Evolutionary conservation across 2,888 invertebrate genomes (phyloP), one percentile per base, ranked within the genome.

Genomic region (Bembecia ichneumoniformis): DNA sequence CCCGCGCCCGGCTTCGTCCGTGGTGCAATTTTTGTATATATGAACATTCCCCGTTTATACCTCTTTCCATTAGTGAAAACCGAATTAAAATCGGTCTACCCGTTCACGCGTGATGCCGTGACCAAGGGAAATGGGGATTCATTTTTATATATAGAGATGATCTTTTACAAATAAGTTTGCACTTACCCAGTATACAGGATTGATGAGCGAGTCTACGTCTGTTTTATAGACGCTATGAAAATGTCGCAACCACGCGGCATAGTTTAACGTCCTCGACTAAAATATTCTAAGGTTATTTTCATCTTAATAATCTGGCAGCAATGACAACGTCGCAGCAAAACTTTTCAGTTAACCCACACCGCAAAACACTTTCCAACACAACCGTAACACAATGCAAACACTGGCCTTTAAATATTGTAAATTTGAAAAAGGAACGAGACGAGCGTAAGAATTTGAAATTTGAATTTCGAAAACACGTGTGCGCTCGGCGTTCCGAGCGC

Each of bases 221-320:
- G 14, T 5, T 13, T 40, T 40, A 40, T 40, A 40, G 40, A 35
- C 10, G n/a, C 36, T n/a, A 47, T 35, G 36, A 28, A 14, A 20
- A 40, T 48, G 44, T n/a, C 45, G 35, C 7, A 49, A 46, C 20
- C 46, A 40, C 40, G 49, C 56, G 52, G 49, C 58, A 60, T 57
- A 61, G 58, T 58, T 55, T 49, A 49, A 54, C 60, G 69, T 62
- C 69, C 68, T 63, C 68, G 69, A 63, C 66, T 55, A 66, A 71
- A 72, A 72, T 70, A 71, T 66, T 62, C 67, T 47, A 49, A 54
- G 56, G 65, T 66, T 73, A 73, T 73, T 73, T 71, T 61, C 52
- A 70, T 66, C 71, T 59, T 57, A 62, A 65, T 58, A 69, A 59
- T 59, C 63, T 68, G 68, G 66, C 68, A 68, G 60, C 60, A 3